phyloP scores from a whole-genome alignment of 2,797 vertebrate genomes.

The Sebastes hopkinsi region DNA sequence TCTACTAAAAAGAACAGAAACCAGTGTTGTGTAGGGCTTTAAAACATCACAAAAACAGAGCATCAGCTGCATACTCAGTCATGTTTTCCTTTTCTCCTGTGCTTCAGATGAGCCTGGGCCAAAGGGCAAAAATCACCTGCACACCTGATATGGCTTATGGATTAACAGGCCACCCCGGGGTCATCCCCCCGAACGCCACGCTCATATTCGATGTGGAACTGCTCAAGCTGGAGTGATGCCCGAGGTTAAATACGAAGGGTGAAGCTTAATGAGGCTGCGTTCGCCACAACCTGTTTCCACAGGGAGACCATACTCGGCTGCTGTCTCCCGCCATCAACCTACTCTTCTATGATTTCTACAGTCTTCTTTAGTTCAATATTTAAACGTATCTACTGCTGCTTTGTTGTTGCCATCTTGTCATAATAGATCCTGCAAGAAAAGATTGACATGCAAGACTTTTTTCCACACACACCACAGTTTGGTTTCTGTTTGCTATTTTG shows the following conservation, averaged over 20 bases:
- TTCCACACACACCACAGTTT: constrained; percentile 33
- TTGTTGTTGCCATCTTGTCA: constrained; percentile 72
- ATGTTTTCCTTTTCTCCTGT: background rate
- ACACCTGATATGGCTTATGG: constrained; percentile 98
- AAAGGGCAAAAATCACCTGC: constrained; percentile 97
- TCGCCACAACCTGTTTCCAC: constrained; percentile 47
- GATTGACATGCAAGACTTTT: constrained; percentile 45
- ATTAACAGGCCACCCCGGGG: constrained; percentile 94
- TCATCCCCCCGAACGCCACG: constrained; percentile 97
- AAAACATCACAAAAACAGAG: background rate
- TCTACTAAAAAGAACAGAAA: background rate
- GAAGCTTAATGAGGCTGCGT: constrained; percentile 39
- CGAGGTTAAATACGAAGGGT: background rate
- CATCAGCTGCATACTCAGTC: background rate
- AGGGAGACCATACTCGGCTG: constrained; percentile 55
- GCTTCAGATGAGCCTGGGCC: constrained; percentile 94
- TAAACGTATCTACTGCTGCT: constrained; percentile 72
- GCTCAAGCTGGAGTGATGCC: constrained; percentile 92
- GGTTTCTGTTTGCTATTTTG: constrained; percentile 53
- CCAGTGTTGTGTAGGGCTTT: background rate
- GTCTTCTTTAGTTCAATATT: constrained; percentile 65
- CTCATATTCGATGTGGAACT: constrained; percentile 99
- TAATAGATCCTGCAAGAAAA: constrained; percentile 56
- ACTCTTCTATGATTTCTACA: constrained; percentile 51
- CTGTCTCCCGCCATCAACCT: constrained; percentile 38